A percentile compares a stretch with the other conserved stretches of the same genome.
Evolutionary conservation across 2,888 invertebrate species (phyloP).

Genomic region (Eilema caniola): DNA sequence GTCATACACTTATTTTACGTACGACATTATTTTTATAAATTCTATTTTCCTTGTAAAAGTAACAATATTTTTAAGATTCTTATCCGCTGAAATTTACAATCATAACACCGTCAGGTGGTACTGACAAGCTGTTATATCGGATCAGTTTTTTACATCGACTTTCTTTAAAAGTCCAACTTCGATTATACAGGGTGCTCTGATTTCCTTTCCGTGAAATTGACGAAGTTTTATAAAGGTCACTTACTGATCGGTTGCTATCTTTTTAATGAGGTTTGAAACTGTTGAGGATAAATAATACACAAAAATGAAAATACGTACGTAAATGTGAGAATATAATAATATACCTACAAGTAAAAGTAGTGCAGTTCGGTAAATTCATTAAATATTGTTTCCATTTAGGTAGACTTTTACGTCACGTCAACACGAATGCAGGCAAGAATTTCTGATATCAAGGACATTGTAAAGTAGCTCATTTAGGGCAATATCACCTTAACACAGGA

Average conservation of each 20-base stretch:
- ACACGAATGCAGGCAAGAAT: background rate
- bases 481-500: background rate
- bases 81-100: slow-evolving; percentile 67
- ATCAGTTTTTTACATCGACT: slow-evolving; percentile 62
- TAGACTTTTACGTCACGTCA: background rate
- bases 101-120: slow-evolving; percentile 76
- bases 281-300: background rate
- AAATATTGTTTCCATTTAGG: background rate
- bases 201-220: slow-evolving; percentile 49
- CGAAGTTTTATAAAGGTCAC: slow-evolving; percentile 51
- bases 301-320: slow-evolving; percentile 5
- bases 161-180: slow-evolving; percentile 64
- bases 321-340: background rate
- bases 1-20: background rate
- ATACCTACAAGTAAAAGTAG: background rate
- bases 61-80: slow-evolving; percentile 51
- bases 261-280: slow-evolving; percentile 41
- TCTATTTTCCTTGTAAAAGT: slow-evolving; percentile 1
- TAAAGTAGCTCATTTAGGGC: too few relatives aligned
- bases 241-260: slow-evolving; percentile 34
- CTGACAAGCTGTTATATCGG: slow-evolving; percentile 68
- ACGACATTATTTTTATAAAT: background rate
- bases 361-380: background rate
- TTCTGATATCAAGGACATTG: background rate
- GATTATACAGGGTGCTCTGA: slow-evolving; percentile 62